Percentiles rank a stretch among this genome's conserved stretches.
Conservation (phyloP, 2,888 invertebrate species). For the Metopia argyrocephala region DNA sequence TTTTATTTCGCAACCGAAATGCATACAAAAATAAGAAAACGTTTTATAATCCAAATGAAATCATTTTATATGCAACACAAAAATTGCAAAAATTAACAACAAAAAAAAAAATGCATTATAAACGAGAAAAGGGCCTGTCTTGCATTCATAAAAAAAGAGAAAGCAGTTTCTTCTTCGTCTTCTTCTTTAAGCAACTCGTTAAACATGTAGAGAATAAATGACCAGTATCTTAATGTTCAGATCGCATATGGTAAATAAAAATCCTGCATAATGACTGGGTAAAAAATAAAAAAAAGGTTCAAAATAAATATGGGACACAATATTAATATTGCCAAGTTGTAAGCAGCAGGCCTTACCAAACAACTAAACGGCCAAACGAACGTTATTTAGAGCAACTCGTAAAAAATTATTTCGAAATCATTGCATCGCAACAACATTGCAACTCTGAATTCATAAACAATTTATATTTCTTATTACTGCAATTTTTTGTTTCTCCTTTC, state of each 20-base stretch:
- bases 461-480: not conserved
- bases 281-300: conserved; percentile 1
- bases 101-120: not conserved
- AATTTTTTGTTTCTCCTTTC: not conserved
- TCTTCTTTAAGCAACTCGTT: not conserved
- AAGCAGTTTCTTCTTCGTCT: conserved; percentile 47
- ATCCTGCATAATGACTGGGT: conserved; percentile 31
- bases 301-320: conserved; percentile 23
- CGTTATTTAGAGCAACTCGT: conserved; percentile 49
- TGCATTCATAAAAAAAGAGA: conserved; percentile 54
- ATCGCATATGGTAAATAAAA: conserved; percentile 50
- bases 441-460: not conserved
- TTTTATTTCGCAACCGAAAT: conserved; percentile 19
- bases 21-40: not conserved
- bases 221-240: conserved; percentile 26
- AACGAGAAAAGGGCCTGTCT: conserved; percentile 56
- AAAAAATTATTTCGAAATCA: conserved; percentile 37
- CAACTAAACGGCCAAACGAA: conserved; percentile 27
- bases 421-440: conserved; percentile 27
- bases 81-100: conserved; percentile 16
- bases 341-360: not conserved
- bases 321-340: conserved; percentile 1
- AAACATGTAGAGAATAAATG: conserved; percentile 6
- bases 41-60: conserved; percentile 11
- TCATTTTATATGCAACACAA: not conserved